A percentile compares a stretch with the other conserved stretches of the same genome.
phyloP scores from a whole-genome alignment of 2,888 invertebrate species.

The Icerya purchasi region DNA sequence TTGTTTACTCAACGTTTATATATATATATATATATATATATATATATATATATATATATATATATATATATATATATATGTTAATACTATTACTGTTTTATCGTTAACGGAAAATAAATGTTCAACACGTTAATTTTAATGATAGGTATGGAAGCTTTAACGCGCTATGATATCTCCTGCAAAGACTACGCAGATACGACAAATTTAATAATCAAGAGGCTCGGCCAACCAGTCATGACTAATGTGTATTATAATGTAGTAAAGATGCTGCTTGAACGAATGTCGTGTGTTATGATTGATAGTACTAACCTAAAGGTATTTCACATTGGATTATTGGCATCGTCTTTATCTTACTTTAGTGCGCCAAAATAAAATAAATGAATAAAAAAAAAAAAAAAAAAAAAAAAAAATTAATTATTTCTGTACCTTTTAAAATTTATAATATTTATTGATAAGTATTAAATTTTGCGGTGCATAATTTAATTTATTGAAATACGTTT shows the following conservation, averaged over 20 bases:
- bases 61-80: no score
- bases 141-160: constrained; percentile 59
- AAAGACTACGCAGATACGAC: constrained; percentile 85
- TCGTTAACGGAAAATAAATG: no score
- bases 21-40: no score
- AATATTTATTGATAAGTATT: no score
- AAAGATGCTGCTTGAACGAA: constrained; percentile 80
- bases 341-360: neutral
- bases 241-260: constrained; percentile 89
- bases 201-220: constrained; percentile 49
- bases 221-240: constrained; percentile 85
- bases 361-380: neutral
- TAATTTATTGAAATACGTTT: neutral
- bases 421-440: neutral
- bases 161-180: constrained; percentile 75
- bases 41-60: no score
- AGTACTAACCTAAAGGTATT: constrained; percentile 55
- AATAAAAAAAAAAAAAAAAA: neutral
- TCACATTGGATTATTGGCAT: neutral
- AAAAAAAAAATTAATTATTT: neutral
- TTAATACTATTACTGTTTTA: no score
- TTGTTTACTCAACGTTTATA: no score
- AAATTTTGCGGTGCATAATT: no score
- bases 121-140: no score
- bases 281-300: constrained; percentile 92